Base-by-base conservation (phyloP, 2,888 invertebrate genomes). In the Cheilosia vernalis region DNA sequence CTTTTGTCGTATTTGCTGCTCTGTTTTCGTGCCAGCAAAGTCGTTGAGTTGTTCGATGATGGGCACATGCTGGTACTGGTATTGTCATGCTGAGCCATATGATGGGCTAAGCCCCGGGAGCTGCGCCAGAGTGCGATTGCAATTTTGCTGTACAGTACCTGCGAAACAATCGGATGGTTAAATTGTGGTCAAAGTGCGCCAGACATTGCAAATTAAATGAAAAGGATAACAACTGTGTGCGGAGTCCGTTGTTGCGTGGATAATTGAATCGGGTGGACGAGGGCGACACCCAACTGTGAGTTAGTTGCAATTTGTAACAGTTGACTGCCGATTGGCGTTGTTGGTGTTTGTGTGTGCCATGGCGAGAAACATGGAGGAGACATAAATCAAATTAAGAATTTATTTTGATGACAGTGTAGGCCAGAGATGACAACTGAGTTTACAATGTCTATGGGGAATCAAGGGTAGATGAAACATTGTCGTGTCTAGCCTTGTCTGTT, bases 101-200 rank as follows among this genome's bases (percentile, higher is more conserved):
- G 93, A 87, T 93, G 93, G 87, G 95, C 94, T 44, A 95, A 91
- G 2, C 95, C 94, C 74, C 94, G 93, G 0, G 95, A 95, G 88
- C 96, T 96, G 92, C 94, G 95, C 97, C 97, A 98, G 47, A 98
- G 92, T 0, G 96, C 95, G 27, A 97, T 94, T 3, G 97, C 97
- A 73, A 98, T 97, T 89, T 95, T 94, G 42, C 96, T 96, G 90
- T 98, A 98, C 42, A 97, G 93, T 49, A 96, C 93, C 95, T 95
- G 90, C 42, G 21, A 6, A 19, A 10, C n/a, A 42, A 40, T 37
- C 0, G 30, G 13, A 27, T 15, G 33, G 51, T 40, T 44, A 70
- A 17, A 49, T 33, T 37, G 19, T 60, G 17, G 44, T 58, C 17
- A 58, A 44, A 40, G 9, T 47, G 72, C 9, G n/a, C 13, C 13